Conservation (phyloP, 2,113 vertebrate species). For the Thalassarche chlororhynchos region DNA sequence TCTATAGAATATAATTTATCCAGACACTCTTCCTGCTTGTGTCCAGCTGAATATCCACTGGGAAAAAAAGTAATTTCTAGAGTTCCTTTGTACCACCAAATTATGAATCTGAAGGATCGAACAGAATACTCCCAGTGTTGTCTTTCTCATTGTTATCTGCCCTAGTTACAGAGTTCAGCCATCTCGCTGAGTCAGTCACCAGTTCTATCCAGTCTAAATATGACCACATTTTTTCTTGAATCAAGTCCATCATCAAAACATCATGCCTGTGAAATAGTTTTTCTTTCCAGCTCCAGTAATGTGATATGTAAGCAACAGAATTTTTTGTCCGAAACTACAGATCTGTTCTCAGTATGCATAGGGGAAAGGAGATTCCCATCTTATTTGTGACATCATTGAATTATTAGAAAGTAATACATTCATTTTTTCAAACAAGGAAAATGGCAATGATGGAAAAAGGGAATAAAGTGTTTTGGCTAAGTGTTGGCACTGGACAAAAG, state of each 20-base stretch:
- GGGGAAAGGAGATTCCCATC: background rate
- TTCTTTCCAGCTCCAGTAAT: background rate
- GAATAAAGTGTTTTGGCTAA: background rate
- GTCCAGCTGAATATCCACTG: background rate
- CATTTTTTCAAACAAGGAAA: background rate
- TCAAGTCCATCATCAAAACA: background rate
- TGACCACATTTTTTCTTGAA: slow-evolving; percentile 16
- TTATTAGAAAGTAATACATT: background rate
- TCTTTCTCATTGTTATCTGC: background rate
- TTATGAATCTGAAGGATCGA: background rate
- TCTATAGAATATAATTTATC: background rate
- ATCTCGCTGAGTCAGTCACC: background rate
- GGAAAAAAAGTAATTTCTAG: background rate
- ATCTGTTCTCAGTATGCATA: background rate
- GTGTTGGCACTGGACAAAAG: background rate
- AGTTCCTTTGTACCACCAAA: background rate
- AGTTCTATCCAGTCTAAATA: background rate
- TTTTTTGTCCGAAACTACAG: background rate
- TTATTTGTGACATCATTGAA: background rate
- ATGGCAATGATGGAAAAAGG: background rate
- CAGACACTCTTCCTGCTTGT: background rate
- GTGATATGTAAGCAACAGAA: background rate
- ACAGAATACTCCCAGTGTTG: background rate
- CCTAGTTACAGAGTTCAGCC: background rate
- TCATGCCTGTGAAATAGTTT: background rate